Evolutionary conservation across 2,113 vertebrate genomes (phyloP), one percentile per base, ranked within the genome.

Genomic region (Zosterops pallidus): DNA sequence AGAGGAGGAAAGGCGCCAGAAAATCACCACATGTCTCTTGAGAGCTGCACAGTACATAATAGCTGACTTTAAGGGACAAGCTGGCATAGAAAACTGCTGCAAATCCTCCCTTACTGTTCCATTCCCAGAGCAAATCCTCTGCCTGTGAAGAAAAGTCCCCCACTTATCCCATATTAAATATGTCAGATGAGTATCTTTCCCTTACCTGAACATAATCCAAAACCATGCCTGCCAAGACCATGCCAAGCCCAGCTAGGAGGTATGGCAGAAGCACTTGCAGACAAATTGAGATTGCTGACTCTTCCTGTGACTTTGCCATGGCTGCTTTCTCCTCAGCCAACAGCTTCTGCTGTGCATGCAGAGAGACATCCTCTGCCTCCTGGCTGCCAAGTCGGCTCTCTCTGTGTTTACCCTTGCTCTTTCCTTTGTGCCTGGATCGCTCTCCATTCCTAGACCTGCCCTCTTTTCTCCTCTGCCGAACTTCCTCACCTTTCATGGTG

Each of bases 171-270:
- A 6, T 13, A 14, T 14, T 16, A 63, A 12, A 44, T 56, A 64
- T 12, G 25, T 39, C 44, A 26, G 6, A 55, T 24, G 20, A 26
- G 25, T 44, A 76, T 81, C 56, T 76, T 71, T 47, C 64, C 62
- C 98, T 97, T 96, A 99, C 99, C 99, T 99, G 98, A 76, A 98
- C 98, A 35, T 95, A 95, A 96, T 99, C 98, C 97, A 99, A 95
- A 90, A 99, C 98, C 96, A 99, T 91, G 44, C 99, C 99, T 3
- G 99, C 99, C 37, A 96, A 92, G 65, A 99, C 98, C 98, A 99
- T 98, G 46, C 99, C 99, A 86, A 99, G 95, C 59, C 99, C 99
- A 19, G 99, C 99, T 41, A 99, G 91, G 64, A 98, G 50, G 95
- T 98, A 99, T 2, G 98, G 98, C 69, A 98, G 89, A 46, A 98